Evolutionary conservation across 2,113 vertebrate species (phyloP).

Genomic region (Tenrec ecaudatus): DNA sequence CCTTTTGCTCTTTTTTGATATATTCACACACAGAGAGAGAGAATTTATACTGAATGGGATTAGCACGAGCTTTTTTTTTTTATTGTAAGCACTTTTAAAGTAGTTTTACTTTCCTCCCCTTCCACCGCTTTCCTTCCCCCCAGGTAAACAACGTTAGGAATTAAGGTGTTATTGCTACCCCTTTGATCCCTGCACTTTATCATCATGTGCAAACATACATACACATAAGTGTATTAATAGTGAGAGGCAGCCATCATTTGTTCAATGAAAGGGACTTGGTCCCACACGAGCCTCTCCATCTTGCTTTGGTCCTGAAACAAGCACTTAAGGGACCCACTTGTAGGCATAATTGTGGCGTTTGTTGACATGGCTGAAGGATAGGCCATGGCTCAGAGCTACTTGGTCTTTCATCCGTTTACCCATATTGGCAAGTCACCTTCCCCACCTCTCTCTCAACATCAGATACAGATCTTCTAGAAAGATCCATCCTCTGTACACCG

Average conservation of each 20-base stretch:
- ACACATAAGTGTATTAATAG: not conserved
- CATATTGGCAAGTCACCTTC: not conserved
- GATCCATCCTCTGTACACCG: too few species aligned
- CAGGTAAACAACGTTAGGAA: not conserved
- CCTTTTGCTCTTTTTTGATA: not conserved
- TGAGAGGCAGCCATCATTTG: not conserved
- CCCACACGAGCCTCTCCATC: not conserved
- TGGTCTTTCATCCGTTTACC: not conserved
- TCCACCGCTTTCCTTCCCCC: not conserved
- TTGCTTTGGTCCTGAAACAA: not conserved
- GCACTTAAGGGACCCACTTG: not conserved
- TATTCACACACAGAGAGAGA: not conserved
- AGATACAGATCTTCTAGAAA: not conserved
- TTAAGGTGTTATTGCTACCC: not conserved
- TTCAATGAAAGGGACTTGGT: not conserved
- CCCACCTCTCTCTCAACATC: not conserved
- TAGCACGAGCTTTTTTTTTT: not conserved
- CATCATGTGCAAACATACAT: not conserved
- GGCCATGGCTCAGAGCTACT: accelerated
- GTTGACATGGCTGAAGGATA: not conserved
- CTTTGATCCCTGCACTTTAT: not conserved
- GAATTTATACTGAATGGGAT: not conserved
- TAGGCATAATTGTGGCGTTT: not conserved
- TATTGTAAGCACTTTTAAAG: not conserved
- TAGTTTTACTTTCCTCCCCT: not conserved